A percentile compares a stretch with the other conserved stretches of the same genome.
phyloP scores from a whole-genome alignment of 2,113 vertebrate species.

The Rhegmatorhina hoffmannsi region DNA sequence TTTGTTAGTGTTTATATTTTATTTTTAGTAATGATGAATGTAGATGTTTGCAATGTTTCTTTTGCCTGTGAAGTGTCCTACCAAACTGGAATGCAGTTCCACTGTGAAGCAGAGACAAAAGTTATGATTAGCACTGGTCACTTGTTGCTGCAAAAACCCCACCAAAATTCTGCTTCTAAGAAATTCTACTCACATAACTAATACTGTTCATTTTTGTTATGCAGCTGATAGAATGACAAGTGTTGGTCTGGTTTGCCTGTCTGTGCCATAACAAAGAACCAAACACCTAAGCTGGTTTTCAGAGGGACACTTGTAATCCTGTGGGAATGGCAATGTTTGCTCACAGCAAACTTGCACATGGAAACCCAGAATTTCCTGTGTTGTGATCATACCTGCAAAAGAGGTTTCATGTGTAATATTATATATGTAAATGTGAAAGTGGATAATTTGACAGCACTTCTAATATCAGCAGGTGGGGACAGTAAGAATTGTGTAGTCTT shows the following conservation, averaged over 20 bases:
- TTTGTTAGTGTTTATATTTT: slow-evolving; percentile 19
- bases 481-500: neutral
- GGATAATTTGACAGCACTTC: neutral
- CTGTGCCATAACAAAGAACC: neutral
- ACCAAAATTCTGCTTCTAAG: neutral
- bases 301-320: neutral
- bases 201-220: neutral
- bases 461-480: neutral
- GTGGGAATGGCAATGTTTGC: neutral
- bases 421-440: neutral
- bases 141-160: neutral
- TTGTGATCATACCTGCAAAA: neutral
- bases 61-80: neutral
- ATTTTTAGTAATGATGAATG: slow-evolving; percentile 37
- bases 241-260: neutral
- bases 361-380: neutral
- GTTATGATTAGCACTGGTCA: neutral
- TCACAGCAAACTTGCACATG: neutral
- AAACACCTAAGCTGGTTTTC: neutral
- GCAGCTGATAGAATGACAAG: neutral
- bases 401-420: neutral
- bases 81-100: neutral
- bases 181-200: neutral
- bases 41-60: neutral
- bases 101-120: neutral